These are phyloP conservation scores for Sparidentex hasta DNA, from an alignment of 2,797 vertebrate species.

Conservation along the genomic window DNA sequence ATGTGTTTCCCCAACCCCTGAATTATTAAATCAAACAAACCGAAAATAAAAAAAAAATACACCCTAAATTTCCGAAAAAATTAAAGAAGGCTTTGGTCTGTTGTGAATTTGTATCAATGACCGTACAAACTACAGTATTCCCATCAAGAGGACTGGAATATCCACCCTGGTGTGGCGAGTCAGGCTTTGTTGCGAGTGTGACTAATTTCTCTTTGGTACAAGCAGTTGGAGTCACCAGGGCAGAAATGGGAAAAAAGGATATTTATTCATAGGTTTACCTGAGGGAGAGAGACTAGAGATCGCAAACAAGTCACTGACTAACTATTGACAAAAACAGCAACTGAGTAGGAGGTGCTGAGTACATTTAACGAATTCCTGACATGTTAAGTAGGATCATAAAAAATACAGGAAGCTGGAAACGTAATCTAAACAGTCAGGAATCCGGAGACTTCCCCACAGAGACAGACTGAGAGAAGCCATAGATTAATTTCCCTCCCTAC, in stretches of 20 bases:
- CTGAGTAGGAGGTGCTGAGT: neutral
- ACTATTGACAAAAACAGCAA: neutral
- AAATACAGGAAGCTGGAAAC: neutral
- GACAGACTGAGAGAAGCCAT: constrained; percentile 39
- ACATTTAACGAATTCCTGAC: neutral
- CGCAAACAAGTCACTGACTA: neutral
- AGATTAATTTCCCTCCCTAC: constrained; percentile 53
- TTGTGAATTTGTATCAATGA: too few relatives aligned
- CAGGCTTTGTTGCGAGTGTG: too few relatives aligned
- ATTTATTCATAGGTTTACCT: neutral
- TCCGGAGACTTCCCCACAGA: constrained; percentile 12
- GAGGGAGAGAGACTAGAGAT: neutral
- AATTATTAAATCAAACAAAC: too few relatives aligned
- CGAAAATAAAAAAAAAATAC: neutral
- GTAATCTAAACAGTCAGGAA: constrained; percentile 10
- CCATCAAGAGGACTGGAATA: neutral
- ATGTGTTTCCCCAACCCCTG: too few relatives aligned
- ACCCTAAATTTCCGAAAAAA: neutral
- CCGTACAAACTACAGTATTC: too few relatives aligned
- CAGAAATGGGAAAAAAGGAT: neutral
- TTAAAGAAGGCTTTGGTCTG: too few relatives aligned
- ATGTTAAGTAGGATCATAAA: neutral
- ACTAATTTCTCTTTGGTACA: neutral
- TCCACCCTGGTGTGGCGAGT: neutral
- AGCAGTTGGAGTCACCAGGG: neutral